Evolutionary conservation across 2,888 invertebrate species (phyloP).

Genomic region (Philereme vetulata): DNA sequence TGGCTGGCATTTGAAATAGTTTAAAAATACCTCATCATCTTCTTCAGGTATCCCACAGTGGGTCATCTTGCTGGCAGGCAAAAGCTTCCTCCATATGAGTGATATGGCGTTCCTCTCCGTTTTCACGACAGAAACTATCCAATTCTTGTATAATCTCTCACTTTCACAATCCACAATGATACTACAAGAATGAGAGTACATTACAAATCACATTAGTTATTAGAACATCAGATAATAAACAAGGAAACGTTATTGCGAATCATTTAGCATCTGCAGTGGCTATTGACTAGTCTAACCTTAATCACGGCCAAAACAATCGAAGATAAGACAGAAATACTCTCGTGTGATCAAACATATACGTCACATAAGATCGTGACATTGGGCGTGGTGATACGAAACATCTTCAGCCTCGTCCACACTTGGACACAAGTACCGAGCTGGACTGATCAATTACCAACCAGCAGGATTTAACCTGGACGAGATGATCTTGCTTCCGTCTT

Average conservation of each 20-base stretch:
- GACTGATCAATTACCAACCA: no score
- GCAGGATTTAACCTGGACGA: no score
- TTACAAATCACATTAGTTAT: constrained; percentile 12
- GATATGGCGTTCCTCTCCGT: constrained; percentile 29
- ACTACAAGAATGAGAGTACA: constrained; percentile 26
- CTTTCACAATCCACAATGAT: constrained; percentile 20
- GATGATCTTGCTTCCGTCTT: no score
- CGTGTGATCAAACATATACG: constrained; percentile 24
- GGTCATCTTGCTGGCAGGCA: constrained; percentile 10
- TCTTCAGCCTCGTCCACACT: constrained; percentile 27
- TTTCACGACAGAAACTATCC: constrained; percentile 19
- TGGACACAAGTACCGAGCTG: neutral
- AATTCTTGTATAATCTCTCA: constrained; percentile 14
- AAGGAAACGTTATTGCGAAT: constrained; percentile 7
- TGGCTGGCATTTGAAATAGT: neutral
- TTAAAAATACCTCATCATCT: constrained; percentile 26
- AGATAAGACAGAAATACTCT: constrained; percentile 34
- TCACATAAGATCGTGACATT: constrained; percentile 39
- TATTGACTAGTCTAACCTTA: constrained; percentile 13
- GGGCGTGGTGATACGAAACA: constrained; percentile 24
- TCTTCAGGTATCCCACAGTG: constrained; percentile 21
- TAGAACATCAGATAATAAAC: neutral
- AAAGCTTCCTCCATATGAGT: constrained; percentile 21
- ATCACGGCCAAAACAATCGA: constrained; percentile 34
- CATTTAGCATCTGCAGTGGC: constrained; percentile 3